A percentile compares a stretch with the other conserved stretches of the same genome.
phyloP scores from a whole-genome alignment of 2,888 invertebrate species.

The Aspidiotus destructor region DNA sequence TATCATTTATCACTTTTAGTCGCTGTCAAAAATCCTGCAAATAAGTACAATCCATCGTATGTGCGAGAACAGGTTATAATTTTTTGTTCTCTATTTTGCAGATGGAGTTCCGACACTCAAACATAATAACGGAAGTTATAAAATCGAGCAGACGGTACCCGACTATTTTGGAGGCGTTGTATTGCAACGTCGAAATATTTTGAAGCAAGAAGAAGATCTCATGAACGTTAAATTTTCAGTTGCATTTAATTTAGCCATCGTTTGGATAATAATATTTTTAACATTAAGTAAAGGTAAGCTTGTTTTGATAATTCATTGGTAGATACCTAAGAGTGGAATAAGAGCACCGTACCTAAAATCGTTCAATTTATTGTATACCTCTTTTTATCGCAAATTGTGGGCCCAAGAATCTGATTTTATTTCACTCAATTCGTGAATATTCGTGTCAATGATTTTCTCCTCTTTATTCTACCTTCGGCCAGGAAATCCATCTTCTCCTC shows the following conservation, averaged over 20 bases:
- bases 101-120: constrained; percentile 33
- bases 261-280: constrained; percentile 83
- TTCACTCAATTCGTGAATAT: too few relatives aligned
- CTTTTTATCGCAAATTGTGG: too few relatives aligned
- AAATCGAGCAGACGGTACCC: constrained; percentile 65
- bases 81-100: constrained; percentile 9
- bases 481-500: too few relatives aligned
- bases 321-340: not conserved
- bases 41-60: too few relatives aligned
- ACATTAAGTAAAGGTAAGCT: constrained; percentile 67
- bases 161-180: constrained; percentile 79
- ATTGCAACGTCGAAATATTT: constrained; percentile 53
- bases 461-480: too few relatives aligned
- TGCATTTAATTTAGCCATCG: constrained; percentile 78
- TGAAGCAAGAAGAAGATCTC: constrained; percentile 43
- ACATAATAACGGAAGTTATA: constrained; percentile 39
- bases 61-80: not conserved
- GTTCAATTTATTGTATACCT: too few relatives aligned
- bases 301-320: too few relatives aligned
- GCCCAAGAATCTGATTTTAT: too few relatives aligned
- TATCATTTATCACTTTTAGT: too few relatives aligned
- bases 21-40: too few relatives aligned
- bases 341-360: too few relatives aligned
- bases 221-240: constrained; percentile 73
- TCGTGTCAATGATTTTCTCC: too few relatives aligned